These are phyloP conservation scores for Reticulitermes speratus DNA, from an alignment of 1,140 invertebrate species.

Conservation along the genomic window DNA sequence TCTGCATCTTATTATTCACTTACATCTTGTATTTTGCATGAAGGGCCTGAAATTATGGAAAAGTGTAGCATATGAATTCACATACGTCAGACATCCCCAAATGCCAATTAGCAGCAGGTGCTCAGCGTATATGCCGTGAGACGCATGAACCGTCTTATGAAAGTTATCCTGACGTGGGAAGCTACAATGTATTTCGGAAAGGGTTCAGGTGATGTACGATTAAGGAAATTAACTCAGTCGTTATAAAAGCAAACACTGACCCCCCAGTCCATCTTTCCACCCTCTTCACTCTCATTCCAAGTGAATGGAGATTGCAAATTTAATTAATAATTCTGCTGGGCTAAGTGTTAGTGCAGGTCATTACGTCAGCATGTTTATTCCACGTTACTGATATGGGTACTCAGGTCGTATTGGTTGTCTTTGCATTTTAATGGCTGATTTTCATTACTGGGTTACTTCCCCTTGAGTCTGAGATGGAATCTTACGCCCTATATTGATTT, in stretches of 20 bases:
- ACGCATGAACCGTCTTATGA: neutral
- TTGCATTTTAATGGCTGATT: neutral
- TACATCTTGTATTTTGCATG: no score
- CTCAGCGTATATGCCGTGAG: neutral
- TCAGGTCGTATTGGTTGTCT: neutral
- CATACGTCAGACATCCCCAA: no score
- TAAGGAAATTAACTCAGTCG: neutral
- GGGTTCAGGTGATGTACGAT: neutral
- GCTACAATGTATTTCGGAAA: neutral
- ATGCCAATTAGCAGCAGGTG: no score
- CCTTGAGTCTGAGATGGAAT: neutral
- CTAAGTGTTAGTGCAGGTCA: neutral
- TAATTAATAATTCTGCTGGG: neutral
- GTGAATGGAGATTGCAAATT: neutral
- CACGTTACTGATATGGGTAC: neutral
- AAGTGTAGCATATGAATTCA: no score
- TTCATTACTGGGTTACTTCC: neutral
- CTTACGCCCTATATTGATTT: neutral
- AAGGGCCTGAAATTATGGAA: no score
- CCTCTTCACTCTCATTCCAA: neutral
- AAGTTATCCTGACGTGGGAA: neutral
- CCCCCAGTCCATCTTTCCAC: neutral
- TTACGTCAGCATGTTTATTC: neutral
- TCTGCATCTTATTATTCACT: no score
- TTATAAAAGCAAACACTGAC: conserved; percentile 5